phyloP scores from a whole-genome alignment of 2,888 invertebrate genomes.

The Plagodis pulveraria region DNA sequence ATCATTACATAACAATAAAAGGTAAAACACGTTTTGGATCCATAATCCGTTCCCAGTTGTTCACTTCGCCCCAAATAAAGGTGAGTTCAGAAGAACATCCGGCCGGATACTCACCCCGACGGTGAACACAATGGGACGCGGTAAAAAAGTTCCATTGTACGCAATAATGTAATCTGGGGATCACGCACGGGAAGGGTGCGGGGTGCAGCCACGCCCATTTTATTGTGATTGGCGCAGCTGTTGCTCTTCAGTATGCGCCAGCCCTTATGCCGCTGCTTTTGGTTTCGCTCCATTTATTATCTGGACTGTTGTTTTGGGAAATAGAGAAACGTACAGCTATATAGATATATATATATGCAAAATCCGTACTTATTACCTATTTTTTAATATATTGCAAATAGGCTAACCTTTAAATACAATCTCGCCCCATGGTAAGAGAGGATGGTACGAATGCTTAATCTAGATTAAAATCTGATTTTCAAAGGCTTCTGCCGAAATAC shows the following conservation, averaged over 20 bases:
- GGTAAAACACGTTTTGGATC: slow-evolving; percentile 39
- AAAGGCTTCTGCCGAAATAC: no score
- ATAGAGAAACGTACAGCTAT: slow-evolving; percentile 4
- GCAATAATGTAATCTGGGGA: slow-evolving; percentile 79
- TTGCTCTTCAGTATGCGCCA: slow-evolving; percentile 63
- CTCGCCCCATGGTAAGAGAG: no score
- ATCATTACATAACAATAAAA: slow-evolving; percentile 35
- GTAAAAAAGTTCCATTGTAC: slow-evolving; percentile 82
- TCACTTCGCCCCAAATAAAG: slow-evolving; percentile 76
- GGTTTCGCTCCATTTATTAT: no score
- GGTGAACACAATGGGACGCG: slow-evolving; percentile 73
- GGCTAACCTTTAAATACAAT: no score
- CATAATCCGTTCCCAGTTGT: slow-evolving; percentile 72
- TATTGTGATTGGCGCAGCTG: slow-evolving; percentile 85
- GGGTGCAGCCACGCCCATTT: slow-evolving; percentile 72
- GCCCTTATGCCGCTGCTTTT: slow-evolving; percentile 54
- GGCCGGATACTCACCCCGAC: slow-evolving; percentile 83
- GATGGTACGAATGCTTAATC: no score
- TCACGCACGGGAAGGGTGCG: slow-evolving; percentile 63
- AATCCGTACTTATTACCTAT: background rate
- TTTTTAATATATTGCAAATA: no score
- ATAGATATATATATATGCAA: background rate
- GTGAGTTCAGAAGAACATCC: slow-evolving; percentile 78
- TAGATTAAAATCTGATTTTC: no score
- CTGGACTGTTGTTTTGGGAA: slow-evolving; percentile 20